Evolutionary conservation across 64 coral and sea anemone genomes (phyloP).

Genomic region (Pachyseris speciosa): DNA sequence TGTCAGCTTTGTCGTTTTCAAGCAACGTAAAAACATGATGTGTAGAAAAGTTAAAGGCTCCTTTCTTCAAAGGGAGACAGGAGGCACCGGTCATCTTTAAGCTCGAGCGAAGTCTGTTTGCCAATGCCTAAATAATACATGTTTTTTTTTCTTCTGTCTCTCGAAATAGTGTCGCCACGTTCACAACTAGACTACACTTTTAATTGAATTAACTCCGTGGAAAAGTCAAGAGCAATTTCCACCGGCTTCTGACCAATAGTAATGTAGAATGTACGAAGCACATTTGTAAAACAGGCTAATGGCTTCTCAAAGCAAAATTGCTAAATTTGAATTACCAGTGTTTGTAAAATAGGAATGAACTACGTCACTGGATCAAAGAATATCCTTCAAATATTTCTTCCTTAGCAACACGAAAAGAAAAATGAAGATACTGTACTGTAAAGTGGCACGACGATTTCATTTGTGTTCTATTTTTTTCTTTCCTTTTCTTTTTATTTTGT

Average conservation of each 20-base stretch:
- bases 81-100: conserved; percentile 6
- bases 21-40: conserved; percentile 14
- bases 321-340: not conserved
- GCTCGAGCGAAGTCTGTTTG: not conserved
- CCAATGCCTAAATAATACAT: conserved; percentile 32
- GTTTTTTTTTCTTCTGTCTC: conserved; percentile 9
- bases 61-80: conserved; percentile 25
- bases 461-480: too few relatives aligned
- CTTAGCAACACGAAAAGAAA: too few relatives aligned
- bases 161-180: not conserved
- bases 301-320: not conserved
- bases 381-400: too few relatives aligned
- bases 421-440: too few relatives aligned
- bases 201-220: conserved; percentile 8
- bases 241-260: not conserved
- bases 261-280: not conserved
- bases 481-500: too few relatives aligned
- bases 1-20: conserved; percentile 25
- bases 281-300: not conserved
- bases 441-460: too few relatives aligned
- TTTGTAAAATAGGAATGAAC: not conserved
- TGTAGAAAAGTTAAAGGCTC: conserved; percentile 28
- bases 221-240: conserved; percentile 20
- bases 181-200: conserved; percentile 26
- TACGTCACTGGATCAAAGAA: not conserved